Evolutionary conservation across 2,888 invertebrate species (phyloP), one percentile per base, ranked within the genome.

Genomic region (Neria commutata): DNA sequence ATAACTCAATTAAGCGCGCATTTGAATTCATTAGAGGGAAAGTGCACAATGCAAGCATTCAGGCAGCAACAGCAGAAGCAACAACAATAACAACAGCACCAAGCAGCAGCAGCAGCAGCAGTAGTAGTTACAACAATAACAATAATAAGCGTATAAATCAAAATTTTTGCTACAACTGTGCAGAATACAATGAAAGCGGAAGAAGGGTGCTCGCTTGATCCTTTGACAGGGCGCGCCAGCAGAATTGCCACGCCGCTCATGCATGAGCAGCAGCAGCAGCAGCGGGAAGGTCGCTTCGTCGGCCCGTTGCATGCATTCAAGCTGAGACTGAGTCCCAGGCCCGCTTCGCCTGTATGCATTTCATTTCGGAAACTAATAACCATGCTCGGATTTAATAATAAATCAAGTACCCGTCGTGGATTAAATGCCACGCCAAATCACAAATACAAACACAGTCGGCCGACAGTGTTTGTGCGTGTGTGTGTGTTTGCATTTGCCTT

Each of bases 1-100:
- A 76, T 76, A 76, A 76, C 76, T 76, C 78, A 76, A 76, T 76
- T 76, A 76, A 69, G 72, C 72, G 74, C 75, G 72, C 70, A 76
- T 76, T 77, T 77, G 77, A 76, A 74, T 76, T 76, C 71, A 77
- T 75, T 77, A 75, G 73, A 68, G 71, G 54, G 34, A 16, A 46
- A 46, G 2, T 42, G 26, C 42, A 23, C 26, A 25, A 42, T 42
- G 42, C 19, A 42, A 6, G 3, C 42, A 21, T 42, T 19, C 42
- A 19, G 2, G 17, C 34, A 51, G 23, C n/a, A 58, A 50, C 57
- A 62, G 40, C 59, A 42, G 26, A 19, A 26, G 24, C 5, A 57
- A 33, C 47, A 52, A 26, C 51, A 60, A 57, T 54, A n/a, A 37
- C 25, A 54, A 54, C 14, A 21, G 26, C 17, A 29, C 16, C n/a